Evolutionary conservation across 2,888 invertebrate species (phyloP), one percentile per base, ranked within the genome.

Genomic region (Sicus ferrugineus): DNA sequence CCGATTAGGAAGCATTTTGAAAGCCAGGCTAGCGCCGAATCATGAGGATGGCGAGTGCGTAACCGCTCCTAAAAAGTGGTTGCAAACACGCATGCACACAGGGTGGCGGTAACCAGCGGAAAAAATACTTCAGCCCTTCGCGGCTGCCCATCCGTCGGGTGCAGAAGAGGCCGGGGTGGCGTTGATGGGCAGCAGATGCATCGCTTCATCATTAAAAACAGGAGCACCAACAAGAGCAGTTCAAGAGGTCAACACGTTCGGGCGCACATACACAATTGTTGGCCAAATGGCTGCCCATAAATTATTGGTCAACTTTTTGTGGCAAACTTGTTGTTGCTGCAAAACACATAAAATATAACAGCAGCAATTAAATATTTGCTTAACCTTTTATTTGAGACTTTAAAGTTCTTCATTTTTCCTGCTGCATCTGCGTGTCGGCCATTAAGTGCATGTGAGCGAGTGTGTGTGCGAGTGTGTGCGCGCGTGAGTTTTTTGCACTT

Each of bases 291-390:
- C 78, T 76, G 77, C 75, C 78, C 80, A 83, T 83, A 82, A 83
- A 83, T 83, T 83, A 83, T 83, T 81, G 80, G 78, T 76, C 80
- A 77, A 78, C 67, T 70, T 71, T 71, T 72, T 34, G 34, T 65
- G 31, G 42, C 16, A 14, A 28, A 31, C 19, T 54, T 14, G 31
- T 11, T 34, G 64, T 4, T 31, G 64, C 23, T 50, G 50, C 16
- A 66, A 56, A 66, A 54, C 14, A 28, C 19, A 34, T 59, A 52
- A 73, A 75, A 79, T 59, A 79, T 78, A 80, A 79, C 79, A 80
- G 81, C 82, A 81, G 80, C 81, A 82, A 81, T 82, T 82, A 82
- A 82, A 81, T 81, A 81, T 81, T 81, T 81, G 81, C 78, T 81
- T 77, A 81, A 81, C 81, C 81, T 79, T 76, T 72, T 72, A 74